phyloP scores from a whole-genome alignment of 2,888 invertebrate species.

The Zonitis immaculata region DNA sequence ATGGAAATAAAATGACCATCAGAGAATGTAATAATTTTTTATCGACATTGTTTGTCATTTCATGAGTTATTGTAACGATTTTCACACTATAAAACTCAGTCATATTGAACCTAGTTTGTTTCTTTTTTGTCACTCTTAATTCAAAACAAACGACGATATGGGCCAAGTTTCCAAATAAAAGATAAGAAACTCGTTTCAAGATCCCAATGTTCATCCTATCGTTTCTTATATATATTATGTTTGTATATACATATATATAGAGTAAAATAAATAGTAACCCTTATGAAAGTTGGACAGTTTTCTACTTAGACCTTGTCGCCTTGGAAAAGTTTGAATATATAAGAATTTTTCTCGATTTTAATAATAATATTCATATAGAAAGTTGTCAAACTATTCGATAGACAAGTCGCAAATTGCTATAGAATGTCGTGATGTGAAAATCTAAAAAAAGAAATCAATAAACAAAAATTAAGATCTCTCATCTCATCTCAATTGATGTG shows the following conservation, averaged over 20 bases:
- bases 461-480: no score
- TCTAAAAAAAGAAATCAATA: no score
- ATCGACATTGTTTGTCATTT: no score
- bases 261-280: slow-evolving; percentile 3
- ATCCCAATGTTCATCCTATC: slow-evolving; percentile 21
- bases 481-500: no score
- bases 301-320: slow-evolving; percentile 27
- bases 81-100: slow-evolving; percentile 37
- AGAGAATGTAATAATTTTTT: neutral
- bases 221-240: slow-evolving; percentile 19
- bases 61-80: slow-evolving; percentile 34
- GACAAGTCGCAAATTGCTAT: no score
- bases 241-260: neutral
- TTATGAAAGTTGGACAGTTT: slow-evolving; percentile 33
- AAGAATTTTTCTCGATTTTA: slow-evolving; percentile 37
- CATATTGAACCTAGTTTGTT: no score
- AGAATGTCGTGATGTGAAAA: no score
- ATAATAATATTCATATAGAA: slow-evolving; percentile 33
- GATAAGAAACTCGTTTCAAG: slow-evolving; percentile 32
- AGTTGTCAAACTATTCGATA: slow-evolving; percentile 29
- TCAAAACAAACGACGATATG: slow-evolving; percentile 36
- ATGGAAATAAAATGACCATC: neutral
- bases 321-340: slow-evolving; percentile 33
- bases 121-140: no score
- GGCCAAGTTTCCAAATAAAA: slow-evolving; percentile 41